These are phyloP conservation scores for Momotus momota DNA, from an alignment of 2,797 vertebrate species.

Conservation along the genomic window DNA sequence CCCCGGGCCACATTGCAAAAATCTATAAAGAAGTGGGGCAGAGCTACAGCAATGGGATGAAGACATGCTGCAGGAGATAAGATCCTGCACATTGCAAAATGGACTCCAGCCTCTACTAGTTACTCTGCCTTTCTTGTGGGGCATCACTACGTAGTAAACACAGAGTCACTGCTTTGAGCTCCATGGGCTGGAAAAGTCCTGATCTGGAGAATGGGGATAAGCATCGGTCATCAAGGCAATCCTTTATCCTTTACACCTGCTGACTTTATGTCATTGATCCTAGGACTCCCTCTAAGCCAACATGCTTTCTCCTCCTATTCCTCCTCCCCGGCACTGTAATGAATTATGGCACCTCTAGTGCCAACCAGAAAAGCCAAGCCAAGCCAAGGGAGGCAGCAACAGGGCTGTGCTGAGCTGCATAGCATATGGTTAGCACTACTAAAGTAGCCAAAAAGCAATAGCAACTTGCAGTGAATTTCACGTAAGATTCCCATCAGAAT, in stretches of 20 bases:
- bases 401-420: not conserved
- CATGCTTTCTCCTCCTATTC: not conserved
- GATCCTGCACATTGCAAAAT: not conserved
- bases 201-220: not conserved
- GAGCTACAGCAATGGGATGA: accelerated
- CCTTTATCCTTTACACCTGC: not conserved
- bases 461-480: constrained; percentile 23
- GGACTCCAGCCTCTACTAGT: not conserved
- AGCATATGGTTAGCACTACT: not conserved
- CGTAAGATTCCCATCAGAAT: constrained; percentile 26
- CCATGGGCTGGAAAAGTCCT: not conserved
- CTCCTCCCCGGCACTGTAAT: not conserved
- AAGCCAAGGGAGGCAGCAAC: not conserved
- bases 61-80: not conserved
- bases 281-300: not conserved
- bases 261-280: not conserved
- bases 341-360: not conserved
- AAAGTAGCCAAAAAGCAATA: not conserved
- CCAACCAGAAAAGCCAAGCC: not conserved
- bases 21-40: not conserved
- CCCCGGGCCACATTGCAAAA: not conserved
- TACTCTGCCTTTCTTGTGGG: not conserved
- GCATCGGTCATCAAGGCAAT: not conserved
- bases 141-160: not conserved
- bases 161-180: accelerated